Percentiles rank a stretch among this genome's conserved stretches.
Conservation (phyloP, 1,140 invertebrate species). For the Neodiprion lecontei region DNA sequence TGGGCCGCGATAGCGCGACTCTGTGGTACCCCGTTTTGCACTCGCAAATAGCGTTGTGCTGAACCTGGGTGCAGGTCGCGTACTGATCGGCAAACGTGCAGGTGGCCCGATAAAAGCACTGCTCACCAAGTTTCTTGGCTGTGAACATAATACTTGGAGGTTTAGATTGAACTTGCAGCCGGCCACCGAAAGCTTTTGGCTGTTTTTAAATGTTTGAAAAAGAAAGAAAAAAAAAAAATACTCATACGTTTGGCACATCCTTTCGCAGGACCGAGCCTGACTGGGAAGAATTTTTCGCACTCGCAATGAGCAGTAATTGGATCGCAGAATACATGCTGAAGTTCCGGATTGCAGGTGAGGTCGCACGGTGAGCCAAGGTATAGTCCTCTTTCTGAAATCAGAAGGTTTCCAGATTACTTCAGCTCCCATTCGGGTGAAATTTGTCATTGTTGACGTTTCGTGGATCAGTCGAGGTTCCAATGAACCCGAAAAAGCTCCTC, state of each 20-base stretch:
- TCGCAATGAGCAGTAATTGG: conserved; percentile 71
- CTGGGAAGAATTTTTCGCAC: conserved; percentile 80
- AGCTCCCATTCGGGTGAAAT: too few species aligned
- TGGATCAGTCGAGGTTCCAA: too few species aligned
- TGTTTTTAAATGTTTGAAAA: conserved; percentile 3
- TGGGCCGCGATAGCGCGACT: conserved; percentile 75
- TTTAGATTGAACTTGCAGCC: too few species aligned
- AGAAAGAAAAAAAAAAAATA: neutral
- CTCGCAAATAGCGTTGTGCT: conserved; percentile 85
- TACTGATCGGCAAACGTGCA: conserved; percentile 79
- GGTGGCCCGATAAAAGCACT: conserved; percentile 82
- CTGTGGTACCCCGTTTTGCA: conserved; percentile 80
- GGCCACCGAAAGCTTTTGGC: conserved; percentile 14
- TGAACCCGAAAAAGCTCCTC: too few species aligned
- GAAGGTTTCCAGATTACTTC: neutral
- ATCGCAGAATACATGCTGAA: conserved; percentile 80
- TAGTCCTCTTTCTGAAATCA: conserved; percentile 69
- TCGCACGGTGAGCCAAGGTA: conserved; percentile 81
- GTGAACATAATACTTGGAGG: conserved; percentile 38
- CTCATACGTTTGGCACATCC: conserved; percentile 83
- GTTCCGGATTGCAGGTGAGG: conserved; percentile 71
- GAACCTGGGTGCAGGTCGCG: conserved; percentile 79
- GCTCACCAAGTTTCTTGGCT: conserved; percentile 84
- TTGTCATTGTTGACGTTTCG: too few species aligned
- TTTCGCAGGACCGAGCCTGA: conserved; percentile 73